Percentiles rank a stretch among this genome's conserved stretches.
Evolutionary conservation across 2,797 vertebrate genomes (phyloP).

Genomic region (Spinus olivaceus): DNA sequence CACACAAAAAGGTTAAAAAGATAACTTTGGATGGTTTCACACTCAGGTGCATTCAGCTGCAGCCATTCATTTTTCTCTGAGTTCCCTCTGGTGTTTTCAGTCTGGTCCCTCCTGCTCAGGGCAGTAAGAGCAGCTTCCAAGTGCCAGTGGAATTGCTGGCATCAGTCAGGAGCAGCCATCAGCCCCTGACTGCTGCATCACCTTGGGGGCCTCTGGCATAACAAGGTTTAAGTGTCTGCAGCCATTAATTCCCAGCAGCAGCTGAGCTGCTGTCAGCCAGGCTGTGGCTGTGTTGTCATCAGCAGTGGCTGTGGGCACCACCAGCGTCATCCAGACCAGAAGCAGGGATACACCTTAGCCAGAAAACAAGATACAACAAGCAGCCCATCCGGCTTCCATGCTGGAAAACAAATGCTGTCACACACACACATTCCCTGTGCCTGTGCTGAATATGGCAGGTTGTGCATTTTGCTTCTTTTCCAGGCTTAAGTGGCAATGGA

Average conservation of each 20-base stretch:
- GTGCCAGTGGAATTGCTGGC: background rate
- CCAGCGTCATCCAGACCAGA: background rate
- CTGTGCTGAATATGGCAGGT: background rate
- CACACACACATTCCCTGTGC: background rate
- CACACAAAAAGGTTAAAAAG: background rate
- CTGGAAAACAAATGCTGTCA: background rate
- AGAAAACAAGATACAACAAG: background rate
- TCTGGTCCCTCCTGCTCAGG: background rate
- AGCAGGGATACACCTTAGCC: background rate
- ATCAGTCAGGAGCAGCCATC: background rate
- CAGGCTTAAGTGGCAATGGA: background rate
- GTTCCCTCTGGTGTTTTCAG: background rate
- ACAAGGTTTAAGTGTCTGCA: background rate
- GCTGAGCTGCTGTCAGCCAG: background rate
- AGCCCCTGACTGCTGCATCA: rapidly evolving
- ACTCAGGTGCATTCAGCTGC: background rate
- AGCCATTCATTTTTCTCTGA: background rate
- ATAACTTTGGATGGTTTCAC: background rate
- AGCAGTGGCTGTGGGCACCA: background rate
- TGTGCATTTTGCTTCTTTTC: background rate
- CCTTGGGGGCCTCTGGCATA: rapidly evolving
- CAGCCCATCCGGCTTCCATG: background rate
- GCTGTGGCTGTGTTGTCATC: background rate
- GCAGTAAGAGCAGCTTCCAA: background rate
- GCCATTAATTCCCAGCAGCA: background rate